A percentile compares a stretch with the other conserved stretches of the same genome.
These are phyloP conservation scores for Mystacides longicornis DNA, from an alignment of 2,888 invertebrate genomes.

Conservation along the genomic window DNA sequence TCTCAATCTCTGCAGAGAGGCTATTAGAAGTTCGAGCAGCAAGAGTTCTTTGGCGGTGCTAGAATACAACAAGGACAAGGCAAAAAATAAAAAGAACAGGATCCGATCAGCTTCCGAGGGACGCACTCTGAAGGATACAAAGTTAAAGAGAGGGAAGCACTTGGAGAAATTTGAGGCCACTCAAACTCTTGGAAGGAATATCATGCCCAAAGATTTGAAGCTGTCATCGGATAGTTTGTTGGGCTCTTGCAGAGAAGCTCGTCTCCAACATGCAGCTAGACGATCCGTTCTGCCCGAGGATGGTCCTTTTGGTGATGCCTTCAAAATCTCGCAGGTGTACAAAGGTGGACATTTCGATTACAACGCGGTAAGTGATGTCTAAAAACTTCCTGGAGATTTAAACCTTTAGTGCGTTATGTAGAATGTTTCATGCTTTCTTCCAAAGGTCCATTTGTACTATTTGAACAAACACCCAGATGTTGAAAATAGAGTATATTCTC, in stretches of 20 bases:
- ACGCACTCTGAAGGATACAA: constrained; percentile 16
- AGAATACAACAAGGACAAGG: constrained; percentile 17
- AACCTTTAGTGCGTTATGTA: no score
- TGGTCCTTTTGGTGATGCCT: constrained; percentile 21
- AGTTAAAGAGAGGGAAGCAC: constrained; percentile 3
- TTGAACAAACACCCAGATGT: no score
- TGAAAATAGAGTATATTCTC: no score
- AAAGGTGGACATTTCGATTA: constrained; percentile 19
- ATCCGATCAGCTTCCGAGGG: constrained; percentile 13
- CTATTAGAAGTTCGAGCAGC: constrained; percentile 20
- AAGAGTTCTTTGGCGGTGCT: constrained; percentile 18
- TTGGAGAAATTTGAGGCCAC: constrained; percentile 7
- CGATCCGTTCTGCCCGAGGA: constrained; percentile 18
- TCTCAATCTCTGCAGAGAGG: constrained; percentile 22
- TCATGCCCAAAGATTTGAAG: constrained; percentile 10
- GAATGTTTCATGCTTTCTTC: no score
- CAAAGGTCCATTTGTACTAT: no score
- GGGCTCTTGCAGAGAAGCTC: constrained; percentile 24
- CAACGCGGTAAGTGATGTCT: constrained; percentile 16
- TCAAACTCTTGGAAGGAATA: constrained; percentile 13
- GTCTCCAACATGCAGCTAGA: constrained; percentile 22
- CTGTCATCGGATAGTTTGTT: constrained; percentile 19
- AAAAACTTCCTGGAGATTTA: no score
- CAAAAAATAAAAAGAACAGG: constrained; percentile 10
- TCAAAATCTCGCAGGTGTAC: constrained; percentile 23